These are phyloP conservation scores for Forficula auricularia DNA, from an alignment of 1,140 invertebrate species.

Conservation along the genomic window DNA sequence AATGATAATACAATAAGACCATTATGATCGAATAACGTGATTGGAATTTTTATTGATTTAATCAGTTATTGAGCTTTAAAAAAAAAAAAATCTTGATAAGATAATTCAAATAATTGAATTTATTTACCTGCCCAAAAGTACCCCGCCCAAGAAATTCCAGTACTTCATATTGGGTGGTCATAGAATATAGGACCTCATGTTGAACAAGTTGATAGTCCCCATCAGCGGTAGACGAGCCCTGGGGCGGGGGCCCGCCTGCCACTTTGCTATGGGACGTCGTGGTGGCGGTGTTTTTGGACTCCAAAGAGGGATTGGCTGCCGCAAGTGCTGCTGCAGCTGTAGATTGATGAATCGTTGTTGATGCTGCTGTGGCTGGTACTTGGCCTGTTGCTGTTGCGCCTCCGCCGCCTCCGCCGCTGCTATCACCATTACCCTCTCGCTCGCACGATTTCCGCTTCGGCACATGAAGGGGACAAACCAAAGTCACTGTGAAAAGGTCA, in stretches of 20 bases:
- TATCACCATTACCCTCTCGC: slow-evolving; percentile 42
- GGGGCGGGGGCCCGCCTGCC: slow-evolving; percentile 21
- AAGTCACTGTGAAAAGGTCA: not conserved
- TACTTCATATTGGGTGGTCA: slow-evolving; percentile 86
- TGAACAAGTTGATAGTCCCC: slow-evolving; percentile 96
- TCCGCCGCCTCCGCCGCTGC: slow-evolving; percentile 23
- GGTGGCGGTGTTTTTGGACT: slow-evolving; percentile 28
- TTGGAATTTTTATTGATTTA: no score
- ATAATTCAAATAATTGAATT: no score
- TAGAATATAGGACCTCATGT: slow-evolving; percentile 93
- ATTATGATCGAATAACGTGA: no score
- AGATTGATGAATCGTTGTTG: slow-evolving; percentile 23
- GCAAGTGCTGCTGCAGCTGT: slow-evolving; percentile 16
- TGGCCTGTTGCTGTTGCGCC: slow-evolving; percentile 23
- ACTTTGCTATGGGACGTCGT: slow-evolving; percentile 65
- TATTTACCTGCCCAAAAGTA: slow-evolving; percentile 79
- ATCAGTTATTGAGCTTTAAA: no score
- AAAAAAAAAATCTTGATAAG: no score
- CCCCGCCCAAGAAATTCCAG: slow-evolving; percentile 95
- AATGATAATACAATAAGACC: no score
- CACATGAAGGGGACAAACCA: not conserved
- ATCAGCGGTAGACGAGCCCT: slow-evolving; percentile 52
- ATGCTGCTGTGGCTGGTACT: slow-evolving; percentile 21
- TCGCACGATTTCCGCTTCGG: slow-evolving; percentile 41
- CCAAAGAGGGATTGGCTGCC: slow-evolving; percentile 17